A percentile compares a stretch with the other conserved stretches of the same genome.
These are phyloP conservation scores for Bradypodion pumilum DNA, from an alignment of 2,797 vertebrate species.

Conservation along the genomic window DNA sequence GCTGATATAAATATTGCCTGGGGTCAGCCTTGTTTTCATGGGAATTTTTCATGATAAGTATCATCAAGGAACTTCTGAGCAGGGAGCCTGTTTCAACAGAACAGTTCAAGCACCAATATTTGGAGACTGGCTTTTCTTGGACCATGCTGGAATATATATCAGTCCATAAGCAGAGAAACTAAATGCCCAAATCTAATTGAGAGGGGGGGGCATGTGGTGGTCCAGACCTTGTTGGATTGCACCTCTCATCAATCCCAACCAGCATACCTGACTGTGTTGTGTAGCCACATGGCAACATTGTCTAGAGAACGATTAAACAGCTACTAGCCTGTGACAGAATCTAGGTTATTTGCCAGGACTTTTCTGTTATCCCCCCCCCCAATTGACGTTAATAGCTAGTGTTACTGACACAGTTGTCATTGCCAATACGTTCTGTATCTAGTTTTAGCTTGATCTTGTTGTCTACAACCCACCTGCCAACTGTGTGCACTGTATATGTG, in stretches of 20 bases:
- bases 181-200: background rate
- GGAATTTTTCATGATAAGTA: constrained; percentile 50
- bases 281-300: no score
- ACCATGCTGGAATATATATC: background rate
- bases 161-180: background rate
- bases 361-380: no score
- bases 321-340: background rate
- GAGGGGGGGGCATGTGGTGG: background rate
- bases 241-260: background rate
- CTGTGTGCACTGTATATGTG: no score
- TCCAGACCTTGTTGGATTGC: background rate
- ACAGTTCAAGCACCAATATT: constrained; percentile 26
- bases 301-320: background rate
- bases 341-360: no score
- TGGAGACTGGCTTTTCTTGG: constrained; percentile 33
- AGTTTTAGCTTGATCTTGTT: no score
- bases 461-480: no score
- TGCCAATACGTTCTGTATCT: no score
- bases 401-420: no score
- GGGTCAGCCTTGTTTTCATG: constrained; percentile 51
- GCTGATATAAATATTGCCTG: constrained; percentile 59
- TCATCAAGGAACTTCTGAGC: constrained; percentile 43
- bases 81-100: constrained; percentile 30
- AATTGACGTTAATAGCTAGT: no score
- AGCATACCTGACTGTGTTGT: background rate